phyloP scores from a whole-genome alignment of 2,888 invertebrate genomes.

The Acanthosepion esculentum region DNA sequence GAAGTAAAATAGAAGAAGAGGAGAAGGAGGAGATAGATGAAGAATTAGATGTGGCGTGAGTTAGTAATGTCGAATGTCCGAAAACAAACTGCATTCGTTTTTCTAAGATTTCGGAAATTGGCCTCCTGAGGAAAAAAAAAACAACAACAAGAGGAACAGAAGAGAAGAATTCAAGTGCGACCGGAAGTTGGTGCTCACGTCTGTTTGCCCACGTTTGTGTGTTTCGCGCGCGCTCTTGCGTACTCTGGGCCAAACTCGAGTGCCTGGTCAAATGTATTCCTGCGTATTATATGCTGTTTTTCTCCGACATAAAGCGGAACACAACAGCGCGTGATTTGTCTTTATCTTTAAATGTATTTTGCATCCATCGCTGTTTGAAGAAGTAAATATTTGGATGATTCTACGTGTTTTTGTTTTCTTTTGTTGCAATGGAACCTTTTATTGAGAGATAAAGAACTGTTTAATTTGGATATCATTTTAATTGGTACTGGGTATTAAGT shows the following conservation, averaged over 20 bases:
- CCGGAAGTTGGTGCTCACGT: constrained; percentile 33
- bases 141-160: neutral
- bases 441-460: neutral
- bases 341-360: neutral
- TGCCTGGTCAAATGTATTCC: neutral
- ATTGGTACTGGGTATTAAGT: neutral
- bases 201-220: neutral
- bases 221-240: neutral
- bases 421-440: too few species aligned
- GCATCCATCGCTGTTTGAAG: neutral
- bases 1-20: neutral
- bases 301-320: neutral
- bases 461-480: neutral
- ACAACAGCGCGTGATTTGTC: neutral
- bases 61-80: neutral
- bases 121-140: neutral
- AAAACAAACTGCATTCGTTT: neutral
- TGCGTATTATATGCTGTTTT: neutral
- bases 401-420: neutral
- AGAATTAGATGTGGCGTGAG: neutral
- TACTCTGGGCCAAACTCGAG: neutral
- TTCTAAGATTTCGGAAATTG: constrained; percentile 21
- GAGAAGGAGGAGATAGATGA: neutral
- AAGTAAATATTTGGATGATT: neutral
- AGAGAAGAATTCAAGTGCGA: neutral